Conservation (phyloP, 2,113 vertebrate genomes). For the human (Homo sapiens) region GRCh38 chr5:127863501-127864000, state of each 20-base stretch:
- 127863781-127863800: not conserved
- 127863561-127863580: not conserved
- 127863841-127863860: slow-evolving; percentile 32
- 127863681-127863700: not conserved
- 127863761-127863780: not conserved
- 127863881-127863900: not conserved
- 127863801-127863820: slow-evolving; percentile 43
- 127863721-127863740: not conserved
- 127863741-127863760: not conserved
- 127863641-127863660: not conserved
- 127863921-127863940: not conserved
- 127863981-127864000: not conserved
- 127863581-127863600: not conserved
- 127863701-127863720: not conserved
- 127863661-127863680: not conserved
- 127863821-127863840: slow-evolving; percentile 67
- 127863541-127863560: not conserved
- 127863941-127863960: slow-evolving; percentile 7
- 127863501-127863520: not conserved
- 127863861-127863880: slow-evolving; percentile 7
- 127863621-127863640: not conserved
- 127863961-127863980: not conserved
- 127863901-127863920: not conserved
- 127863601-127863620: not conserved
- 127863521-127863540: not conserved